A percentile compares a stretch with the other conserved stretches of the same genome.
These are phyloP conservation scores for Ophiothrix spiculata DNA, from an alignment of 35 echinoderm and acorn worm species.

Conservation along the genomic window DNA sequence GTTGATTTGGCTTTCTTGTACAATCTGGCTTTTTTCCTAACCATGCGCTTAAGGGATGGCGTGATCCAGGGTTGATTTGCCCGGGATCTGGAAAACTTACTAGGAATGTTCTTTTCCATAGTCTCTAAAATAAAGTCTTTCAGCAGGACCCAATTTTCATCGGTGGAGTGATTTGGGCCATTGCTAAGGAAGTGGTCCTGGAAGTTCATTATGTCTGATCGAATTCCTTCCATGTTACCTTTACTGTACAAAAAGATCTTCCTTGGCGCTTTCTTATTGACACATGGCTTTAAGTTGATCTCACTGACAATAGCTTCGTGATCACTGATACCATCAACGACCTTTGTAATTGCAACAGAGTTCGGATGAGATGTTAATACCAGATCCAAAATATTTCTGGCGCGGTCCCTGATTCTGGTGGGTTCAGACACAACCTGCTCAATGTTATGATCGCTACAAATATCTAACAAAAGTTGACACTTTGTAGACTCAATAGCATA, in stretches of 20 bases:
- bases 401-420: neutral
- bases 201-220: slow-evolving; percentile 31
- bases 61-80: slow-evolving; percentile 38
- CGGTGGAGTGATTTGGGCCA: neutral
- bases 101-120: slow-evolving; percentile 28
- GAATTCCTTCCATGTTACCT: slow-evolving; percentile 17
- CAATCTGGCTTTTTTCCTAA: slow-evolving; percentile 42
- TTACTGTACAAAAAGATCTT: slow-evolving; percentile 46
- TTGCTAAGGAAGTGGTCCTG: slow-evolving; percentile 25
- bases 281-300: slow-evolving; percentile 1
- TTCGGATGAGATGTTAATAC: slow-evolving; percentile 12
- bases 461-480: slow-evolving; percentile 37
- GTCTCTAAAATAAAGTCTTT: neutral
- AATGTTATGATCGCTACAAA: slow-evolving; percentile 38
- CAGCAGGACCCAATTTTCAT: slow-evolving; percentile 41
- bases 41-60: slow-evolving; percentile 28
- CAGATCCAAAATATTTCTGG: slow-evolving; percentile 40
- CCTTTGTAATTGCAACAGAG: neutral
- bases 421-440: slow-evolving; percentile 21
- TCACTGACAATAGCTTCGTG: slow-evolving; percentile 33
- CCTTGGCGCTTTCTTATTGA: slow-evolving; percentile 32
- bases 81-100: slow-evolving; percentile 15
- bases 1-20: slow-evolving; percentile 44
- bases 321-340: slow-evolving; percentile 33
- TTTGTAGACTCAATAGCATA: slow-evolving; percentile 16